Conservation (phyloP, 2,888 invertebrate species). For the Euphydryas editha region DNA sequence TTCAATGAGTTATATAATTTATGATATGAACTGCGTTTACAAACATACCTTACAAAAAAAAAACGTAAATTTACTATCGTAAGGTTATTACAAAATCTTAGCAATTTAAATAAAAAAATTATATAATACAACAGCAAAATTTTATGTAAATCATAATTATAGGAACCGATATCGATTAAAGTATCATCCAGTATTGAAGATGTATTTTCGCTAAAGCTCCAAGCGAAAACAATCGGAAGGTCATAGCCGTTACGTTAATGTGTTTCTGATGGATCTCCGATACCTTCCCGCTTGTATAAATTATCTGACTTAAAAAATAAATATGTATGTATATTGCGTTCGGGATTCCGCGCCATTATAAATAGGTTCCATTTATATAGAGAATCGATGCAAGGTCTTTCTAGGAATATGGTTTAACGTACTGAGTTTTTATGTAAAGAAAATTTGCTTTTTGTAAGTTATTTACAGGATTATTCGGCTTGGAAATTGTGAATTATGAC, state of each 20-base stretch:
- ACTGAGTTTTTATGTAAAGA: background rate
- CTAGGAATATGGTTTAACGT: background rate
- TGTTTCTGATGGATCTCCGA: conserved; percentile 79
- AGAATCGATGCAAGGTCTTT: background rate
- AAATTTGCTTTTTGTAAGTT: background rate
- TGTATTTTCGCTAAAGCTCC: conserved; percentile 22
- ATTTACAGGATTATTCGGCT: no score
- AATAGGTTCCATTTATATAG: background rate
- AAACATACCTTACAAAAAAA: no score
- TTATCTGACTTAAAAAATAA: conserved; percentile 48
- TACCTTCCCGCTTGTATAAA: conserved; percentile 69
- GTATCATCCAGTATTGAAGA: conserved; percentile 9
- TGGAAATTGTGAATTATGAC: no score
- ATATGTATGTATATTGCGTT: conserved; percentile 12
- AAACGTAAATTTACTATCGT: no score
- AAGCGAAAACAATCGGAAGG: conserved; percentile 38
- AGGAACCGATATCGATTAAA: conserved; percentile 1
- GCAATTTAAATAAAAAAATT: no score
- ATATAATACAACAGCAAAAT: background rate
- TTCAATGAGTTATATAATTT: no score
- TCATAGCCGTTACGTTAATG: conserved; percentile 67
- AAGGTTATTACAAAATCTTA: no score
- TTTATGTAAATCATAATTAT: background rate
- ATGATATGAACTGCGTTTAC: no score
- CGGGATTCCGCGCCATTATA: conserved; percentile 1